phyloP scores from a whole-genome alignment of 2,797 vertebrate genomes.

The Limnodromus scolopaceus region DNA sequence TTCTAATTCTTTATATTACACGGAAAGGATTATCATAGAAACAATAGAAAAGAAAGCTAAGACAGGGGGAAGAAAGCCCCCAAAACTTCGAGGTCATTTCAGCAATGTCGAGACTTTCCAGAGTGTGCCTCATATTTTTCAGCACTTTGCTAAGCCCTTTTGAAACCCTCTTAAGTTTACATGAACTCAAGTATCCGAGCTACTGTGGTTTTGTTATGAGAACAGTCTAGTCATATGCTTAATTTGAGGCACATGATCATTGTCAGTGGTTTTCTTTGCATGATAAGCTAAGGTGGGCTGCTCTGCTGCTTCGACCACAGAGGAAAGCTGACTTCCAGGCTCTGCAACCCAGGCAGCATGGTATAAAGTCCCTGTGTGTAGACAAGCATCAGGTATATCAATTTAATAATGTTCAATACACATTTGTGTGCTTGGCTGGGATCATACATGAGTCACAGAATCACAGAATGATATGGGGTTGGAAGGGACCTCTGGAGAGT shows the following conservation, averaged over 20 bases:
- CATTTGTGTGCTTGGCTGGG: background rate
- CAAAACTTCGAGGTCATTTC: background rate
- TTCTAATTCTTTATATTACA: constrained; percentile 16
- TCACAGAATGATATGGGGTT: no score
- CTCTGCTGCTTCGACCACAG: background rate
- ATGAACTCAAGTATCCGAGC: background rate
- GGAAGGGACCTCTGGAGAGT: no score
- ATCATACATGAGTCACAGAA: background rate
- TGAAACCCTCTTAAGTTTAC: background rate
- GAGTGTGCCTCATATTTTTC: background rate
- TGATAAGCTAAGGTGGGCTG: background rate
- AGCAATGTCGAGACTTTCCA: background rate
- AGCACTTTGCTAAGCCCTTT: background rate
- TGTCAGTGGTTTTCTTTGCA: background rate
- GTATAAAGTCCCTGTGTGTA: background rate
- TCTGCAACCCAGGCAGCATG: background rate
- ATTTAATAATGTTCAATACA: background rate
- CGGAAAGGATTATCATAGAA: background rate
- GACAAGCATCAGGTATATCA: background rate
- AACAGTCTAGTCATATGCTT: background rate
- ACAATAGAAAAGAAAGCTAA: constrained; percentile 41
- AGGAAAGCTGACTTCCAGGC: background rate
- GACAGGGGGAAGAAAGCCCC: background rate
- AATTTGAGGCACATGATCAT: background rate
- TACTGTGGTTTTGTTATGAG: background rate